Evolutionary conservation across 2,113 vertebrate genomes (phyloP), one percentile per base, ranked within the genome.

Genomic region (Boleophthalmus pectinirostris): DNA sequence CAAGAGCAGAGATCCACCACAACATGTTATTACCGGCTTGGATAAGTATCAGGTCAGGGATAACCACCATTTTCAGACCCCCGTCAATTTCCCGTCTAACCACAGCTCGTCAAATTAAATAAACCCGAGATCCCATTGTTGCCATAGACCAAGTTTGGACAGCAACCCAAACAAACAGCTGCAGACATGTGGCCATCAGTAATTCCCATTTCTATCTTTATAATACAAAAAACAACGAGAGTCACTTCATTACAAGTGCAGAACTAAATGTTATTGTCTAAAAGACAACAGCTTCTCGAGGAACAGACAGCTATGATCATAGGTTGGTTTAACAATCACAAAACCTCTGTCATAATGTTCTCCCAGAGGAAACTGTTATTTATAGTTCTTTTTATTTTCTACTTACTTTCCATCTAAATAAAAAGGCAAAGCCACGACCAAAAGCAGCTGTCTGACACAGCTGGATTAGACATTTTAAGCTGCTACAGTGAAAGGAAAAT

Each of bases 311-410:
- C 83, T 87, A 90, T 73, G 78, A 75, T 47, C 51, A 68, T 75
- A 51, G 15, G 3, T 20, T 21, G 54, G 72, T 85, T 89, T 75
- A 80, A 82, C 81, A 81, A 82, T 83, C 38, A 43, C 38, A 43
- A 79, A 90, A 88, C 74, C 82, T 80, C 74, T 45, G 53, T 74
- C 71, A 86, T 87, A 87, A 38, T 82, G 71, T 77, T 73, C 71
- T 74, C 83, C 77, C 57, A 13, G 33, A 80, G 83, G 81, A 85
- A 85, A 70, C 53, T 49, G 72, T 85, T 90, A 91, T 91, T 92
- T 91, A 93, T 87, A 87, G 85, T 82, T 60, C 71, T 74, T 79
- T 88, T 87, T 83, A 91, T 92, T 91, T 89, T 21, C 86, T 87
- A 90, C 86, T 85, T 84, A 88, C 80, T 87, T 86, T 80, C 76